A percentile compares a stretch with the other conserved stretches of the same genome.
These are phyloP conservation scores for Phoxinus phoxinus DNA, from an alignment of 2,113 vertebrate genomes.

Conservation along the genomic window DNA sequence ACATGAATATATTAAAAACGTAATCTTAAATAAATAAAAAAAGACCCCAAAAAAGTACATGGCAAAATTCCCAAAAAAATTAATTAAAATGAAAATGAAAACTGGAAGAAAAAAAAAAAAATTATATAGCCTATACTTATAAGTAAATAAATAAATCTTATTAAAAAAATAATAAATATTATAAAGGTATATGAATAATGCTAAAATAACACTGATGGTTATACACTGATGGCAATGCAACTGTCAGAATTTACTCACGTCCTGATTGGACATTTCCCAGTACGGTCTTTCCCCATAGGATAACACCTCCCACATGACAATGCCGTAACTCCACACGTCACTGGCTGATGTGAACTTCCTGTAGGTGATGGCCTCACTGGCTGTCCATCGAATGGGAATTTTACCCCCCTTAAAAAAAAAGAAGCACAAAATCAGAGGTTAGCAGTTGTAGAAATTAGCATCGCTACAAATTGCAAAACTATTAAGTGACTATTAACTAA, in stretches of 20 bases:
- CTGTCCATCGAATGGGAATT: slow-evolving; percentile 81
- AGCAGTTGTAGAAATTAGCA: not conserved
- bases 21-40: too few species aligned
- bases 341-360: slow-evolving; percentile 81
- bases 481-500: too few species aligned
- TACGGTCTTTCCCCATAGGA: slow-evolving; percentile 80
- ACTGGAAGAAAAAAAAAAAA: not conserved
- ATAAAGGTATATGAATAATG: not conserved
- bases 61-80: too few species aligned
- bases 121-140: too few species aligned
- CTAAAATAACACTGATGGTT: too few species aligned
- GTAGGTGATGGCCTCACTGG: slow-evolving; percentile 80
- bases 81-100: not conserved
- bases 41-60: too few species aligned
- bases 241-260: slow-evolving; percentile 70
- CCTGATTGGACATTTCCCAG: slow-evolving; percentile 84
- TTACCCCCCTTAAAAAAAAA: slow-evolving; percentile 73
- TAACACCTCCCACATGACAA: slow-evolving; percentile 83
- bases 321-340: slow-evolving; percentile 82
- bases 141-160: not conserved
- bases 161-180: not conserved
- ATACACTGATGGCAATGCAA: not conserved
- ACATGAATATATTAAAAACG: too few species aligned
- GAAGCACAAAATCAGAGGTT: not conserved
- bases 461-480: not conserved